Percentiles rank a stretch among this genome's conserved stretches.
Evolutionary conservation across 2,113 vertebrate species (phyloP).

Genomic region (Isurus oxyrinchus): DNA sequence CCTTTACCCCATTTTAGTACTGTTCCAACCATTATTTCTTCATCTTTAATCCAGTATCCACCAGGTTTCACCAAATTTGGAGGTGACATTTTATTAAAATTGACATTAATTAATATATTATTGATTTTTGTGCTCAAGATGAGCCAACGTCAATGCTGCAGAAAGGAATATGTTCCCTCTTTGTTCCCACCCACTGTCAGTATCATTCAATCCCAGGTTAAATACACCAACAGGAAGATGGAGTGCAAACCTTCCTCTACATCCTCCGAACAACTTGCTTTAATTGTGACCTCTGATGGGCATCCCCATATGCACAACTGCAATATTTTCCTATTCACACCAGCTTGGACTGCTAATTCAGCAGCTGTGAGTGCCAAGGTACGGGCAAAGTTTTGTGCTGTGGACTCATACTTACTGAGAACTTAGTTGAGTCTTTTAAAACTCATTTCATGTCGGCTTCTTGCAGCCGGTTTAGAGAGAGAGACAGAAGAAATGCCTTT

Average conservation of each 20-base stretch:
- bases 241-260: not conserved
- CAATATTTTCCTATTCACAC: not conserved
- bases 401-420: not conserved
- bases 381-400: slow-evolving; percentile 11
- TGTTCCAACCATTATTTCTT: not conserved
- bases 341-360: not conserved
- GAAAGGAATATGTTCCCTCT: not conserved
- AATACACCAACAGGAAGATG: not conserved
- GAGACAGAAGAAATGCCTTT: not conserved
- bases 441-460: not conserved
- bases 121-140: not conserved
- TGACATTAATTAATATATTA: not conserved
- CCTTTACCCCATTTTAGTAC: not conserved
- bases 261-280: not conserved
- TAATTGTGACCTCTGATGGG: not conserved
- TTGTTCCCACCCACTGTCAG: not conserved
- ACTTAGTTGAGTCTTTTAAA: not conserved
- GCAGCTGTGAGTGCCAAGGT: not conserved
- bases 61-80: not conserved
- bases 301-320: not conserved
- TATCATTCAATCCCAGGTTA: not conserved
- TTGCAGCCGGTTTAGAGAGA: not conserved
- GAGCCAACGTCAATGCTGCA: too few species aligned
- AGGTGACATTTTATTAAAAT: not conserved
- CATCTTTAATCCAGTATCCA: too few species aligned